These are phyloP conservation scores for Passer montanus DNA, from an alignment of 2,113 vertebrate genomes.

Conservation along the genomic window DNA sequence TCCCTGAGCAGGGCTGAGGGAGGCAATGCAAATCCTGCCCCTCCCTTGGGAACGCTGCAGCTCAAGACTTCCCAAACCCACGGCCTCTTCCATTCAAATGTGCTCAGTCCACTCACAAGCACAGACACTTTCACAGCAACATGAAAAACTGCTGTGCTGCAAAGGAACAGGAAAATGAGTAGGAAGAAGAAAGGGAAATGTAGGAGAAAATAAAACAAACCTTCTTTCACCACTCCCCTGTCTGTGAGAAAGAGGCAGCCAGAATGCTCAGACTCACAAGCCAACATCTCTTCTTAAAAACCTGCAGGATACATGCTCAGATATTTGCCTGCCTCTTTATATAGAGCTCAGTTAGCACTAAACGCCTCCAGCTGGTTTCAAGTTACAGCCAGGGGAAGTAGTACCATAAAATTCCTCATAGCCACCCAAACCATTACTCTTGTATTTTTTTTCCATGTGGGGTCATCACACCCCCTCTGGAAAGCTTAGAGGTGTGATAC, in stretches of 20 bases:
- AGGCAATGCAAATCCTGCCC: neutral
- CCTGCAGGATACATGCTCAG: neutral
- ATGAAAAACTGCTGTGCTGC: neutral
- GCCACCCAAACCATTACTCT: slow-evolving; percentile 61
- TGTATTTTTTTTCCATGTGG: slow-evolving; percentile 33
- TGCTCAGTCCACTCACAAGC: neutral
- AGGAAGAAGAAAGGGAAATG: slow-evolving; percentile 16
- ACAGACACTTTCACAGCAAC: neutral
- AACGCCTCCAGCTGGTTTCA: slow-evolving; percentile 18
- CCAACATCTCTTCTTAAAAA: neutral
- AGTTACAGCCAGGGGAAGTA: neutral
- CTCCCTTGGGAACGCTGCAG: neutral
- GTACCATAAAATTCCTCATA: slow-evolving; percentile 24
- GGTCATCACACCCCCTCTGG: slow-evolving; percentile 42
- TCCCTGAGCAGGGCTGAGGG: neutral
- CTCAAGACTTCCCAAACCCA: neutral
- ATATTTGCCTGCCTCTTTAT: neutral
- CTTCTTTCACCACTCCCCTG: neutral
- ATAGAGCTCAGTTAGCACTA: neutral
- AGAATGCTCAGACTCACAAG: neutral
- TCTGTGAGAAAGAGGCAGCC: neutral
- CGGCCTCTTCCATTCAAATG: neutral
- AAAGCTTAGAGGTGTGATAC: slow-evolving; percentile 33
- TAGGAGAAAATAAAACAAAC: neutral
- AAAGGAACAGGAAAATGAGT: neutral